phyloP scores from a whole-genome alignment of 64 coral and sea anemone genomes.

The Orbicella faveolata region DNA sequence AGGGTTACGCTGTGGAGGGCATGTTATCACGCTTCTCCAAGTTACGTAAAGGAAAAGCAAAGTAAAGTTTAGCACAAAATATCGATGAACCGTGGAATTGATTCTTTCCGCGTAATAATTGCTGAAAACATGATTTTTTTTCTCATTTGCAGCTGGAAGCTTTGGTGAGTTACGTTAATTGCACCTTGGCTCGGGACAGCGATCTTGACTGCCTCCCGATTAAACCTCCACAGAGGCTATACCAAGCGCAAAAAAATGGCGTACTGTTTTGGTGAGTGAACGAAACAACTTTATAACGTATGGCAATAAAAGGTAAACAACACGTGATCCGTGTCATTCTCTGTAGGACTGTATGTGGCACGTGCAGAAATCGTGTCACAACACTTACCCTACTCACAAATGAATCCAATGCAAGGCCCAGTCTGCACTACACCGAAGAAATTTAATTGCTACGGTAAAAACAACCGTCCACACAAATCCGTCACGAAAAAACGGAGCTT shows the following conservation, averaged over 20 bases:
- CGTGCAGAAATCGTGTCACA: too few species aligned
- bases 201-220: constrained; percentile 26
- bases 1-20: too few species aligned
- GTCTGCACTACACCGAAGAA: too few species aligned
- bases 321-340: neutral
- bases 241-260: constrained; percentile 26
- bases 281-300: neutral
- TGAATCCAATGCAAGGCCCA: too few species aligned
- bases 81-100: neutral
- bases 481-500: too few species aligned
- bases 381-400: too few species aligned
- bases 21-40: too few species aligned
- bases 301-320: neutral
- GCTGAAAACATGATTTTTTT: neutral
- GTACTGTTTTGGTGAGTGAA: constrained; percentile 16
- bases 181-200: neutral
- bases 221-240: constrained; percentile 16
- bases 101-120: neutral
- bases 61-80: too few species aligned
- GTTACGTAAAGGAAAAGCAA: too few species aligned
- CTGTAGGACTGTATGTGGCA: neutral
- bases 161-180: neutral
- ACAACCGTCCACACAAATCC: too few species aligned
- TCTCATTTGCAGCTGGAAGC: constrained; percentile 1
- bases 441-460: too few species aligned